A percentile compares a stretch with the other conserved stretches of the same genome.
These are phyloP conservation scores for Aethes cnicana DNA, from an alignment of 2,888 invertebrate species.

Conservation along the genomic window DNA sequence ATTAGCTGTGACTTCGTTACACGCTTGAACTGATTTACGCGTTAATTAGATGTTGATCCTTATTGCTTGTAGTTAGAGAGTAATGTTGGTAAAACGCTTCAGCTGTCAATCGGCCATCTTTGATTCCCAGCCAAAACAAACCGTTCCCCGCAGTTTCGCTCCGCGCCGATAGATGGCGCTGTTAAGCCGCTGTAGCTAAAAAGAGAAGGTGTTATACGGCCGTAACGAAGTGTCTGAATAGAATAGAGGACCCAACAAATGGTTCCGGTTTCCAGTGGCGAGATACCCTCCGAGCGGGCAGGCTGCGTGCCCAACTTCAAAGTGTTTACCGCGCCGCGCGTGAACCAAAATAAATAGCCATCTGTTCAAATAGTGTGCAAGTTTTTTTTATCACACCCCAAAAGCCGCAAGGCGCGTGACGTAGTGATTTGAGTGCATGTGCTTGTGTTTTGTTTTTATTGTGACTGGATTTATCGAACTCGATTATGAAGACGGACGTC, in stretches of 20 bases:
- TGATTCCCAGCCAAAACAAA: constrained; percentile 24
- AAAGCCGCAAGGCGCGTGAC: constrained; percentile 45
- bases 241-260: constrained; percentile 54
- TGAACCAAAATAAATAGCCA: constrained; percentile 76
- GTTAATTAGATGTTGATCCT: not conserved
- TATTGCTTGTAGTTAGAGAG: not conserved
- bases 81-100: not conserved
- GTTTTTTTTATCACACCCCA: constrained; percentile 64
- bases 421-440: constrained; percentile 68
- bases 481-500: constrained; percentile 68
- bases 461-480: constrained; percentile 75
- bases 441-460: constrained; percentile 71
- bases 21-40: not conserved
- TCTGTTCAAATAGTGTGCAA: constrained; percentile 78
- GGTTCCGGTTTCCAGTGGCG: constrained; percentile 58
- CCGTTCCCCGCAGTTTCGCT: constrained; percentile 10
- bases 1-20: not conserved
- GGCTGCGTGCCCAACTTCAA: constrained; percentile 39
- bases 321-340: constrained; percentile 56
- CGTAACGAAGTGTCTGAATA: constrained; percentile 37
- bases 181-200: constrained; percentile 44
- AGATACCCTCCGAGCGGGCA: constrained; percentile 55
- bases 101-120: constrained; percentile 31
- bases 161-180: constrained; percentile 54
- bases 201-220: constrained; percentile 58